Base-by-base conservation (phyloP, 2,113 vertebrate genomes). In the Pelecanus crispus region DNA sequence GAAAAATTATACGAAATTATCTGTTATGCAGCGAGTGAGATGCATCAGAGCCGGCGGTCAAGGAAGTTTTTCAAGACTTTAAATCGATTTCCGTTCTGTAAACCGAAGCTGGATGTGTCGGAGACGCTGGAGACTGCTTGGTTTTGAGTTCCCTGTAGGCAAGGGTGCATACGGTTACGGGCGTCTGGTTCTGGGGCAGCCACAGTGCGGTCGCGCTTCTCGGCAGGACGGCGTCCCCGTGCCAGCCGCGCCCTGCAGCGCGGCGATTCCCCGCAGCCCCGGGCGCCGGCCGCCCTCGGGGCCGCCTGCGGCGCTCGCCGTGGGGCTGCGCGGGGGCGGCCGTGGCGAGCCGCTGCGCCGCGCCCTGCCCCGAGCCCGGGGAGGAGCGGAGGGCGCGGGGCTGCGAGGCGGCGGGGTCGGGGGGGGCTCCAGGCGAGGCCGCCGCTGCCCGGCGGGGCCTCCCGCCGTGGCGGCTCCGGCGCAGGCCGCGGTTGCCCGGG, bases 161-260 rank as follows among this genome's bases (percentile, higher is more conserved):
- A 6, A 10, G 47, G 68, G 40, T 14, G 18, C 47, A 2, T 1
- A 0, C 10, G 8, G 4, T 5, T 6, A 5, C 58, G 2, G 12
- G 22, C 0, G 16, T 6, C 49, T 2, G 61, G 4, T 4, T 59
- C 61, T 22, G 55, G 14, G 47, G 9, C 26, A 10, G 0, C 52
- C 34, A 1, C 2, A 7, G 36, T 2, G 2, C 5, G 13, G 31
- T 26, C 8, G 8, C 6, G 15, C 20, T 17, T 45, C 21, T 21
- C 5, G 14, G 36, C 74, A 2, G 34, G 19, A 11, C 11, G 13
- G 17, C 15, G 38, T 28, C 45, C 28, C 34, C 0, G 52, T 15
- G 52, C 22, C 66, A 6, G 38, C 7, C 34, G n/a, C 1, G 47
- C 7, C 16, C 26, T 6, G 40, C 3, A 2, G 25, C 24, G 11